phyloP scores from a whole-genome alignment of 2,113 vertebrate species.

The Perca schrenkii region DNA sequence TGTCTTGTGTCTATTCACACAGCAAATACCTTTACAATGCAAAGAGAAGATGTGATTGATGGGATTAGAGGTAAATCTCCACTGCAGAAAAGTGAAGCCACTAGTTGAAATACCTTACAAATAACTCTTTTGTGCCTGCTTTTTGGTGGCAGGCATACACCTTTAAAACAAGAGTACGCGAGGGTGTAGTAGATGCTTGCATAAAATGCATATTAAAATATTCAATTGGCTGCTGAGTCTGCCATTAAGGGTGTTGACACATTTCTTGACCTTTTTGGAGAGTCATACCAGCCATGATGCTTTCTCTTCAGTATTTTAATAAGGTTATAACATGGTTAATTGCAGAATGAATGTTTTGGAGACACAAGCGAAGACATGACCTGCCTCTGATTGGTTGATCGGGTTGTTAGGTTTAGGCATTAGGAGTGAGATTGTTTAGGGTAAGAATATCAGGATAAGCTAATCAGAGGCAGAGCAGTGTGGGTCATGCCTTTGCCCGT shows the following conservation, averaged over 20 bases:
- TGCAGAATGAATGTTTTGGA: too few relatives aligned
- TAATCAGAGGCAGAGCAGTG: too few relatives aligned
- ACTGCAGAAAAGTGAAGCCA: background rate
- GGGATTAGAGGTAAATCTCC: background rate
- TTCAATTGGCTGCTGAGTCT: background rate
- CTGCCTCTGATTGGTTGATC: too few relatives aligned
- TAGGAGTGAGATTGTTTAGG: too few relatives aligned
- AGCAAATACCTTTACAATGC: background rate
- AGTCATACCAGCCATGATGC: background rate
- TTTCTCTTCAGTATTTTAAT: background rate
- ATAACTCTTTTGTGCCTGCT: background rate
- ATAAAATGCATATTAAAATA: background rate
- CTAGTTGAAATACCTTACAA: background rate
- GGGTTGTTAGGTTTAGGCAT: too few relatives aligned
- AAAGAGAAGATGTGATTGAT: background rate
- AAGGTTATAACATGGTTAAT: background rate
- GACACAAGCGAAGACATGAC: too few relatives aligned
- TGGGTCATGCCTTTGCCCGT: too few relatives aligned
- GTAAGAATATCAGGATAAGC: too few relatives aligned
- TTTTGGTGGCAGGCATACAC: background rate
- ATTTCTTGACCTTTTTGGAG: background rate
- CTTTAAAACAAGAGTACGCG: background rate
- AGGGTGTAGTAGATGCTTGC: background rate
- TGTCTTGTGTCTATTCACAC: slow-evolving; percentile 20
- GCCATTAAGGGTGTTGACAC: background rate